Evolutionary conservation across 2,797 vertebrate species (phyloP).

Genomic region (Nannoperca australis): DNA sequence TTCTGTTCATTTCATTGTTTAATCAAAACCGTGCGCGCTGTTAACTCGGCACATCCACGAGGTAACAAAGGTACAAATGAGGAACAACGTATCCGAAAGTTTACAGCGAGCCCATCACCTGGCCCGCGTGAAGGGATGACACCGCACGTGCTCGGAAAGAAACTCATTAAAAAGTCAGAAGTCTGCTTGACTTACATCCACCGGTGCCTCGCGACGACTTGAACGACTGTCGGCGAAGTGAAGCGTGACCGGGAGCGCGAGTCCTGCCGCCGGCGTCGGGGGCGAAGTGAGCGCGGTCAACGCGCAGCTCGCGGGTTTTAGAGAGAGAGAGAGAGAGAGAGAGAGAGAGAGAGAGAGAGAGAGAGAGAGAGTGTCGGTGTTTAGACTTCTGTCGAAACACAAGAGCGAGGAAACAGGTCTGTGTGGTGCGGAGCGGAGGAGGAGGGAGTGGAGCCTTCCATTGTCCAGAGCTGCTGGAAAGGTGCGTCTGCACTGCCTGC

Average conservation of each 20-base stretch:
- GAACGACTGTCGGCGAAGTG: neutral
- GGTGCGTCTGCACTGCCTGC: conserved; percentile 45
- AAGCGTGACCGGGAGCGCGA: neutral
- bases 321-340: neutral
- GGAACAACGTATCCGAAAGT: neutral
- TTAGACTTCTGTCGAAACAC: neutral
- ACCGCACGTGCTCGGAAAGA: neutral
- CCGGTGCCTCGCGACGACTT: conserved; percentile 22
- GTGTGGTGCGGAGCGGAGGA: neutral
- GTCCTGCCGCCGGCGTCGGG: neutral
- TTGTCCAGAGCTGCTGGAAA: conserved; percentile 24
- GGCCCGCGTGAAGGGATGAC: neutral
- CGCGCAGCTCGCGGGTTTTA: neutral
- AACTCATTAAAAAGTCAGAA: conserved; percentile 3
- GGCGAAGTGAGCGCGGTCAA: neutral
- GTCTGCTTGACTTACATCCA: conserved; percentile 49
- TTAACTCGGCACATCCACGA: conserved; percentile 28
- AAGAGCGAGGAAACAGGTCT: conserved; percentile 19
- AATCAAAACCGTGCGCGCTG: conserved; percentile 16
- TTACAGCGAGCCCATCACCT: neutral
- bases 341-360: no score
- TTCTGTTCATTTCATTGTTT: conserved; percentile 10
- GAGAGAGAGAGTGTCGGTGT: neutral
- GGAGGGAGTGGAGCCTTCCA: conserved; percentile 15
- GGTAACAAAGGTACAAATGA: conserved; percentile 2